phyloP scores from a whole-genome alignment of 1,140 invertebrate genomes.

The Sitodiplosis mosellana region DNA sequence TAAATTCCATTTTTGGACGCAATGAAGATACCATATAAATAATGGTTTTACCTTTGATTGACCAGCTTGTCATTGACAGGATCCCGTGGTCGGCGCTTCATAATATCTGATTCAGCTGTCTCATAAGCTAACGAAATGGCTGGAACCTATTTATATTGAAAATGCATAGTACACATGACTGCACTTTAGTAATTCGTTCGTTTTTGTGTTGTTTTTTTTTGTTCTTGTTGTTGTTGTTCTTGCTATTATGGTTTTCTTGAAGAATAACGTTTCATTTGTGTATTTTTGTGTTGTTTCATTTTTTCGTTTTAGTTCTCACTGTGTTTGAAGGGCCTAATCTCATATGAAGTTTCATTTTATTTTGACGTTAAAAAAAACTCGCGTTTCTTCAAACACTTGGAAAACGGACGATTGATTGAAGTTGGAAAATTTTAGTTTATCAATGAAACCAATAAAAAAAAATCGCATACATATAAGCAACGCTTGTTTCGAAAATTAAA shows the following conservation, averaged over 20 bases:
- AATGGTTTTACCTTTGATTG: slow-evolving; percentile 80
- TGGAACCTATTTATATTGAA: slow-evolving; percentile 53
- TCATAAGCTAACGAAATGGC: slow-evolving; percentile 99
- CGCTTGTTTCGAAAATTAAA: too few species aligned
- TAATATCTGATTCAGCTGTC: slow-evolving; percentile 99
- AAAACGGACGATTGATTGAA: too few species aligned
- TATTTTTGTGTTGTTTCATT: background rate
- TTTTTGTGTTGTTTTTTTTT: too few species aligned
- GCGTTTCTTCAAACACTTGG: too few species aligned
- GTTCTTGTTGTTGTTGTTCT: background rate
- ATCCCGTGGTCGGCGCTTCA: slow-evolving; percentile 98
- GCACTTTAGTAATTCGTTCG: background rate
- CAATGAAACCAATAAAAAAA: too few species aligned
- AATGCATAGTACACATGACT: background rate
- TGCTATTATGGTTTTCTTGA: background rate
- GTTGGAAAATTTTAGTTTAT: too few species aligned
- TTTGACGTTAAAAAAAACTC: too few species aligned
- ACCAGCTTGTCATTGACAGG: slow-evolving; percentile 91
- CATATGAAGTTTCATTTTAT: too few species aligned
- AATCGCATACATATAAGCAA: too few species aligned
- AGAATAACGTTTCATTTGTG: background rate
- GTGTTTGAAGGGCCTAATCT: too few species aligned
- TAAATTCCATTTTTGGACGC: too few species aligned
- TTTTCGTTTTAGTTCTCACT: background rate
- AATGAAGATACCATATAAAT: background rate